A percentile compares a stretch with the other conserved stretches of the same genome.
phyloP scores from a whole-genome alignment of 1,140 invertebrate species.

The Caenorhabditis remanei region DNA sequence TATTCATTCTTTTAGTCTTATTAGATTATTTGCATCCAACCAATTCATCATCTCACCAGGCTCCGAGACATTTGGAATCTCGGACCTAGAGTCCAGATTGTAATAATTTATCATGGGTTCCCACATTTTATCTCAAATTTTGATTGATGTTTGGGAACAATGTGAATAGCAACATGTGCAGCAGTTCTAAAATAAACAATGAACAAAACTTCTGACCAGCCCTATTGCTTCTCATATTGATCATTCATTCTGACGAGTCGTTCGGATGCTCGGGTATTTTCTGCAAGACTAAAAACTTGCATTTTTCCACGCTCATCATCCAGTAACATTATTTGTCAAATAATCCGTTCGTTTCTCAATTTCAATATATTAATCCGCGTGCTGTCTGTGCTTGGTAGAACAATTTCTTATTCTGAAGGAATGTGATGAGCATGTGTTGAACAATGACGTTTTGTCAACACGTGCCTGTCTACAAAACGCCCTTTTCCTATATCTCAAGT shows the following conservation, averaged over 20 bases:
- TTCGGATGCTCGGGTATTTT: no score
- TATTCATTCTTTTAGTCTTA: background rate
- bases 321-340: background rate
- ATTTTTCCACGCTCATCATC: no score
- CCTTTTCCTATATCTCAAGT: background rate
- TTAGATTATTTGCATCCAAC: conserved; percentile 17
- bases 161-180: background rate
- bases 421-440: background rate
- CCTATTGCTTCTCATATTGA: no score
- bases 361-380: background rate
- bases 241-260: no score
- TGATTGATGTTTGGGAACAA: conserved; percentile 40
- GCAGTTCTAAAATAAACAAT: background rate
- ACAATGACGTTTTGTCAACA: conserved; percentile 20
- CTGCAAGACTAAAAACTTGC: no score
- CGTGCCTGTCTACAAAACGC: background rate
- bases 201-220: background rate
- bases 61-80: background rate
- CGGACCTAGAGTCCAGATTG: background rate
- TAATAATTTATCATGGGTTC: background rate
- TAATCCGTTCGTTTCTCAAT: conserved; percentile 10
- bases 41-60: background rate
- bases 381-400: conserved; percentile 6
- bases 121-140: background rate
- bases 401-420: conserved; percentile 6